phyloP scores from a whole-genome alignment of 2,888 invertebrate genomes.

The Acrobeloides nanus region DNA sequence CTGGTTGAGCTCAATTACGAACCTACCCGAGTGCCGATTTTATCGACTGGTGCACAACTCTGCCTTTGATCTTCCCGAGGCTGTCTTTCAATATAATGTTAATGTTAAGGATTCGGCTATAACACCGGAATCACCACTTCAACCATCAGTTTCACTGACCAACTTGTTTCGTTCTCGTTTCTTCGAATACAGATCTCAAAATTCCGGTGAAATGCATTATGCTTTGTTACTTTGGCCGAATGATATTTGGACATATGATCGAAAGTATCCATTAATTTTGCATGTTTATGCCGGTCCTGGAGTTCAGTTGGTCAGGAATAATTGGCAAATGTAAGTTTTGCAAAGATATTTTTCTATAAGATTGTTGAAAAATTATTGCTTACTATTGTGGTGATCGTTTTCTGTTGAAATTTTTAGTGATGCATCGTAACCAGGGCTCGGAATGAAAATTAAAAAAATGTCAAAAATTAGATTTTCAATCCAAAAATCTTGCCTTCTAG shows the following conservation, averaged over 20 bases:
- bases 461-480: too few relatives aligned
- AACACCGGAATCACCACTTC: not conserved
- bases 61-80: conserved; percentile 10
- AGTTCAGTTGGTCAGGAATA: conserved; percentile 88
- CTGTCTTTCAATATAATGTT: conserved; percentile 17
- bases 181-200: conserved; percentile 14
- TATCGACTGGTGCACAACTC: conserved; percentile 21
- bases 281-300: conserved; percentile 87
- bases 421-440: too few relatives aligned
- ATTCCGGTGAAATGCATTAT: conserved; percentile 16
- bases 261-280: conserved; percentile 76
- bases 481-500: too few relatives aligned
- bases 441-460: too few relatives aligned
- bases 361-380: too few relatives aligned
- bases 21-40: conserved; percentile 31
- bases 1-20: conserved; percentile 28
- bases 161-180: conserved; percentile 8
- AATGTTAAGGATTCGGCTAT: conserved; percentile 9
- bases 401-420: too few relatives aligned
- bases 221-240: conserved; percentile 17
- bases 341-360: not conserved
- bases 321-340: conserved; percentile 33
- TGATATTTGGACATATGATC: not conserved
- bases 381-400: too few relatives aligned
- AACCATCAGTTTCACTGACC: not conserved